A percentile compares a stretch with the other conserved stretches of the same genome.
Evolutionary conservation across 2,113 vertebrate genomes (phyloP).

Genomic region (Pampusana beccarii): DNA sequence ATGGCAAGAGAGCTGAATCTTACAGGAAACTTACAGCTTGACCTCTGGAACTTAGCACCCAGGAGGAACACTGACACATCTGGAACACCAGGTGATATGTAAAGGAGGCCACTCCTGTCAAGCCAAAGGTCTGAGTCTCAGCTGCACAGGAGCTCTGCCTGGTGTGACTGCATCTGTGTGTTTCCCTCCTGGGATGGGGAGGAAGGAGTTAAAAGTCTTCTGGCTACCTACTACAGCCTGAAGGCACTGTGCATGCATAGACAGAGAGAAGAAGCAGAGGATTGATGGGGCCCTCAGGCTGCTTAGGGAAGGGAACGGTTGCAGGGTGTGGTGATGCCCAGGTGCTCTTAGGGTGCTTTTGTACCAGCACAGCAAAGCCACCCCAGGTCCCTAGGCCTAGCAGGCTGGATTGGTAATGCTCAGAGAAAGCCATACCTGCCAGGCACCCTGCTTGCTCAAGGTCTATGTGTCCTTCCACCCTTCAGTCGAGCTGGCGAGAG

Average conservation of each 20-base stretch:
- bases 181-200: neutral
- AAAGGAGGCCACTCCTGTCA: neutral
- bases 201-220: neutral
- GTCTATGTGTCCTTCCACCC: neutral
- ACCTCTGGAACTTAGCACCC: neutral
- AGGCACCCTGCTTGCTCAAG: neutral
- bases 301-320: neutral
- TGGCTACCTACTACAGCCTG: neutral
- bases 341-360: neutral
- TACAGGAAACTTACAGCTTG: neutral
- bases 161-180: rapidly evolving
- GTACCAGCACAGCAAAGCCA: neutral
- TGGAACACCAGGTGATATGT: neutral
- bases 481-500: neutral
- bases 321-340: neutral
- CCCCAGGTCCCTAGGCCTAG: neutral
- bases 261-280: neutral
- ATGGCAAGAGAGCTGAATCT: neutral
- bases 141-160: neutral
- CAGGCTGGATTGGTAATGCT: neutral
- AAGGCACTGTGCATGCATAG: neutral
- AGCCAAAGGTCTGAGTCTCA: neutral
- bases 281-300: neutral
- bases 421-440: neutral
- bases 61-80: neutral